Evolutionary conservation across 1,140 invertebrate species (phyloP), one percentile per base, ranked within the genome.

Genomic region (Andrena cerasifolii): DNA sequence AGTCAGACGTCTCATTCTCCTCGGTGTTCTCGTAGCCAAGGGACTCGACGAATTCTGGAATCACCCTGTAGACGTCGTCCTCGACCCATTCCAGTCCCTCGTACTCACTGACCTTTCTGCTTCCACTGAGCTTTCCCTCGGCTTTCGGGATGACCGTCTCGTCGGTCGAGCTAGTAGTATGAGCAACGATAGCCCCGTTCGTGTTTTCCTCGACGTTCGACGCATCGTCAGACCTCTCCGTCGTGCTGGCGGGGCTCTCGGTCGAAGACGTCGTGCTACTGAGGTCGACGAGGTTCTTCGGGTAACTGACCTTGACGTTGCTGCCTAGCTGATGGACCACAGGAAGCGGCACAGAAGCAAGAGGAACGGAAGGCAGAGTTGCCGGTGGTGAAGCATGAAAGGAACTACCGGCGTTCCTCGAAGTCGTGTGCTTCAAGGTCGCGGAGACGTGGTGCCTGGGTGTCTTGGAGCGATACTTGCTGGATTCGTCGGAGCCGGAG

Each of bases 71-170:
- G 65, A 93, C 89, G 28, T 93, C 91, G 24, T 91, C 91, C 14
- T 89, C 88, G 14, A 93, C 83, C 91, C 91, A 93, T 49, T 92
- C 90, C 4, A 93, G 70, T 1, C 91, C 92, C 47, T 92, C 90
- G 79, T 91, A 92, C 45, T 87, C 82, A 56, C 74, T 82, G 59
- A 87, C 71, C 26, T 73, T 87, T 14, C 80, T 51, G 65, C 75
- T 26, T 0, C 16, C 49, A 12, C 3, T 43, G 2, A 53, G 4
- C 24, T 62, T 67, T 14, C 68, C 67, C 2, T 53, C 49, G 6
- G 33, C 12, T 16, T 61, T 61, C 8, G 40, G 18, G 6, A 67
- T 12, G 0, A 33, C 21, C 8, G 14, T n/a, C 12, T 31, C 14
- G 0, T 72, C 21, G 3, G 58, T 62, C 21, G 33, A 18, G 24